Percentiles rank a stretch among this genome's conserved stretches.
phyloP scores from a whole-genome alignment of 2,113 vertebrate genomes.

The Phaetusa simplex region DNA sequence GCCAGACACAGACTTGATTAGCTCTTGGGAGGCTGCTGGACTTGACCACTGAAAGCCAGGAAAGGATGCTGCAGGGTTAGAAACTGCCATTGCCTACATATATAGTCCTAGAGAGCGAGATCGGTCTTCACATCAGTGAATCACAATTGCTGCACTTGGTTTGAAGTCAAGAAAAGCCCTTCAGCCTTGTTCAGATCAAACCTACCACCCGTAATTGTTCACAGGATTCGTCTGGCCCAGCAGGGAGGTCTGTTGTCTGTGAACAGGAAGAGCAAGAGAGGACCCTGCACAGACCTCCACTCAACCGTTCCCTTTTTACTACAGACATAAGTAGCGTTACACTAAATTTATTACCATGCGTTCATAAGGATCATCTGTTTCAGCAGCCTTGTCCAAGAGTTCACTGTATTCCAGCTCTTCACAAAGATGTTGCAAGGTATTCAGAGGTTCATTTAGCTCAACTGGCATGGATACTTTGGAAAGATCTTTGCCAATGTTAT shows the following conservation, averaged over 20 bases:
- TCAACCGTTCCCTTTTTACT: neutral
- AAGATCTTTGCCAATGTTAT: slow-evolving; percentile 98
- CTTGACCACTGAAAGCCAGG: neutral
- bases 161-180: neutral
- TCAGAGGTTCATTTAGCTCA: slow-evolving; percentile 97
- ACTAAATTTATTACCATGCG: slow-evolving; percentile 86
- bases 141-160: neutral
- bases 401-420: slow-evolving; percentile 98
- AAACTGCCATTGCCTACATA: neutral
- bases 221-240: neutral
- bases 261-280: neutral
- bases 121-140: neutral
- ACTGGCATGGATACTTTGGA: slow-evolving; percentile 99
- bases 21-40: neutral
- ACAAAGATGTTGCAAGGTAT: slow-evolving; percentile 97
- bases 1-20: neutral
- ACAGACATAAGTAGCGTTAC: neutral
- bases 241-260: neutral
- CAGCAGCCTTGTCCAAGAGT: slow-evolving; percentile 94
- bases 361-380: slow-evolving; percentile 91
- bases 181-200: neutral
- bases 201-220: neutral
- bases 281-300: neutral
- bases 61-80: neutral
- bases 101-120: neutral